Percentiles rank a stretch among this genome's conserved stretches.
Conservation (phyloP, 2,797 vertebrate genomes). For the Melopsittacus undulatus region DNA sequence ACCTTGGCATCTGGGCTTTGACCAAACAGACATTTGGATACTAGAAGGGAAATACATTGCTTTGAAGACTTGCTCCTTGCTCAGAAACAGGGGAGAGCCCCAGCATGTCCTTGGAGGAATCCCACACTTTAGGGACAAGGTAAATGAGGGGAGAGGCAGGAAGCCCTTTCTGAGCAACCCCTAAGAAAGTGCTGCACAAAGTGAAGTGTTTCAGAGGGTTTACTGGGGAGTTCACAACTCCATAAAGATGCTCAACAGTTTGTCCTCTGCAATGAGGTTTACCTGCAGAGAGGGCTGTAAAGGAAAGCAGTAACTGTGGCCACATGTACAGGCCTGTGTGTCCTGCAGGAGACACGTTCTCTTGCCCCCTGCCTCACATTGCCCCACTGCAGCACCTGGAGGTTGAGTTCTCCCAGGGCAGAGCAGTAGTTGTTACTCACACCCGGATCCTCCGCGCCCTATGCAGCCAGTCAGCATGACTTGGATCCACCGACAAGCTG, state of each 20-base stretch:
- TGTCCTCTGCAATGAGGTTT: not conserved
- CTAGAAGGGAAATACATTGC: not conserved
- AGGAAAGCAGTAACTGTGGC: not conserved
- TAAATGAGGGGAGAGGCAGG: not conserved
- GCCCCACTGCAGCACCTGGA: not conserved
- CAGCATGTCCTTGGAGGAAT: not conserved
- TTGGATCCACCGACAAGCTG: not conserved
- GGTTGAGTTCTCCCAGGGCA: not conserved
- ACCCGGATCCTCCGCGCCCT: accelerated
- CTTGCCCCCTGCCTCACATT: not conserved
- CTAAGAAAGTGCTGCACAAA: not conserved
- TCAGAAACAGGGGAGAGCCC: not conserved
- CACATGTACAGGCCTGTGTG: not conserved
- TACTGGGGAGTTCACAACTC: accelerated
- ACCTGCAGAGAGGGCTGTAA: not conserved
- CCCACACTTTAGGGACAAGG: not conserved
- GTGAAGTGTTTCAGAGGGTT: not conserved
- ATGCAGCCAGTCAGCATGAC: not conserved
- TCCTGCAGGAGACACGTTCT: accelerated
- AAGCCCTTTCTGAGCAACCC: not conserved
- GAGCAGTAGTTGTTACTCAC: not conserved
- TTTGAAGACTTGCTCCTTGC: not conserved
- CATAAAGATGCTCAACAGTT: not conserved
- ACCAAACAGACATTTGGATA: not conserved
- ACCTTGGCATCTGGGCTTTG: not conserved